These are phyloP conservation scores for Drosophila cracens DNA, from an alignment of 2,888 invertebrate genomes.

Conservation along the genomic window DNA sequence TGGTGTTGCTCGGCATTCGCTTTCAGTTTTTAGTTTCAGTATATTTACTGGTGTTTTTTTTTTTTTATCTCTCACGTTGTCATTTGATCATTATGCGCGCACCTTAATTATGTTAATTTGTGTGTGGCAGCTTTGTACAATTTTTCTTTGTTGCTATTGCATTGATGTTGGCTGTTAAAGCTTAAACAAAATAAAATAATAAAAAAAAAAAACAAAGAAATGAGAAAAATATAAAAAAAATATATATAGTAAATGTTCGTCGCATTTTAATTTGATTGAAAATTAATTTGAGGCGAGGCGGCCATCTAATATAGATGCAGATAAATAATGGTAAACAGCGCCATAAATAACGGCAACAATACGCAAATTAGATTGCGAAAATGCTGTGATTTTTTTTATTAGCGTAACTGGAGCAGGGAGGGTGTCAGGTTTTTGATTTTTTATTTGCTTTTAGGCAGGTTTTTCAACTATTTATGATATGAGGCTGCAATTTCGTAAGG, in stretches of 20 bases:
- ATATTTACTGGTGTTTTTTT: neutral
- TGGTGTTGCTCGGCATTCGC: slow-evolving; percentile 21
- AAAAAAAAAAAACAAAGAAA: slow-evolving; percentile 11
- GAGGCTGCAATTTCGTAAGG: neutral
- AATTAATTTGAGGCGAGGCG: slow-evolving; percentile 64
- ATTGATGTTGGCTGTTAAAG: slow-evolving; percentile 34
- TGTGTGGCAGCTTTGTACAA: slow-evolving; percentile 37
- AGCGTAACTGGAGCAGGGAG: slow-evolving; percentile 31
- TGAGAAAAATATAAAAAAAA: slow-evolving; percentile 22
- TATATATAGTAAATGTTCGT: slow-evolving; percentile 6
- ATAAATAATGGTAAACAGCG: slow-evolving; percentile 35
- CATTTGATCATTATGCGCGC: slow-evolving; percentile 65
- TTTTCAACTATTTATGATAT: neutral
- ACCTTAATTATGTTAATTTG: slow-evolving; percentile 72
- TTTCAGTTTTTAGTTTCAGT: slow-evolving; percentile 28
- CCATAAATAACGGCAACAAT: slow-evolving; percentile 43
- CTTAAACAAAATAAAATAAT: slow-evolving; percentile 19
- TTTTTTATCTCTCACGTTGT: slow-evolving; percentile 48
- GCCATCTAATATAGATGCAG: slow-evolving; percentile 26
- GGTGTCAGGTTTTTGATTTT: slow-evolving; percentile 9
- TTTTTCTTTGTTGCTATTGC: slow-evolving; percentile 26
- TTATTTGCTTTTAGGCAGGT: neutral
- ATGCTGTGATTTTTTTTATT: slow-evolving; percentile 12
- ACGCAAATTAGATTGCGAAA: slow-evolving; percentile 68
- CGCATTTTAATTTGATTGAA: slow-evolving; percentile 59